Evolutionary conservation across 92 coral and sea anemone species (phyloP).

Genomic region (Actinernus sp.): DNA sequence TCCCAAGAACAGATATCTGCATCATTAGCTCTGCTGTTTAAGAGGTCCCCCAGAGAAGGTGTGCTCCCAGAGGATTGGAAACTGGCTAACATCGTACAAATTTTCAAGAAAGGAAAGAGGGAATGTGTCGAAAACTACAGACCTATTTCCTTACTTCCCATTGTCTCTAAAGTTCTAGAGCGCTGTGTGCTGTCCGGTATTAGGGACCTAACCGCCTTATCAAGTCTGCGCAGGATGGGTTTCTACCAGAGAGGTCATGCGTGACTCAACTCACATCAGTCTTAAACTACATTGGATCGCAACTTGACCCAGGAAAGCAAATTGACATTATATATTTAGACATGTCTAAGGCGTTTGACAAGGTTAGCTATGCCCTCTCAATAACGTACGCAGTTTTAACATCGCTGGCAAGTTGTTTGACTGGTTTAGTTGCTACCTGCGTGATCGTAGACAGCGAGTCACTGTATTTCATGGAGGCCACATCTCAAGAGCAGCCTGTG

Average conservation of each 20-base stretch:
- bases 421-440: too few species aligned
- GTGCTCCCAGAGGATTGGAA: constrained; percentile 50
- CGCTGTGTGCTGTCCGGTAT: constrained; percentile 43
- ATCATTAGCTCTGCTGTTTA: constrained; percentile 27
- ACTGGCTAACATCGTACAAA: constrained; percentile 63
- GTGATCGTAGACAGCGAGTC: too few species aligned
- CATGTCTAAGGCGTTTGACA: too few species aligned
- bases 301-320: too few species aligned
- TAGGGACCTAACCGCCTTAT: constrained; percentile 14
- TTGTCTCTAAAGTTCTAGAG: constrained; percentile 48
- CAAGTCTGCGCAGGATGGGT: constrained; percentile 30
- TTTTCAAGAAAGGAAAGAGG: constrained; percentile 43
- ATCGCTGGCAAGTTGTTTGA: too few species aligned
- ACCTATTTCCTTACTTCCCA: constrained; percentile 47
- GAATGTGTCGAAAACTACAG: constrained; percentile 62
- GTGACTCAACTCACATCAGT: too few species aligned
- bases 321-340: too few species aligned
- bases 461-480: too few species aligned
- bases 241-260: constrained; percentile 45
- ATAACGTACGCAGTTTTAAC: too few species aligned
- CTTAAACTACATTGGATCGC: too few species aligned
- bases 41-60: constrained; percentile 28
- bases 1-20: constrained; percentile 24
- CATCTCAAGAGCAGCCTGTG: too few species aligned
- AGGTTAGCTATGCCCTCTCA: too few species aligned